These are phyloP conservation scores for Patiria miniata DNA, from an alignment of 35 echinoderm and acorn worm species.

Conservation along the genomic window DNA sequence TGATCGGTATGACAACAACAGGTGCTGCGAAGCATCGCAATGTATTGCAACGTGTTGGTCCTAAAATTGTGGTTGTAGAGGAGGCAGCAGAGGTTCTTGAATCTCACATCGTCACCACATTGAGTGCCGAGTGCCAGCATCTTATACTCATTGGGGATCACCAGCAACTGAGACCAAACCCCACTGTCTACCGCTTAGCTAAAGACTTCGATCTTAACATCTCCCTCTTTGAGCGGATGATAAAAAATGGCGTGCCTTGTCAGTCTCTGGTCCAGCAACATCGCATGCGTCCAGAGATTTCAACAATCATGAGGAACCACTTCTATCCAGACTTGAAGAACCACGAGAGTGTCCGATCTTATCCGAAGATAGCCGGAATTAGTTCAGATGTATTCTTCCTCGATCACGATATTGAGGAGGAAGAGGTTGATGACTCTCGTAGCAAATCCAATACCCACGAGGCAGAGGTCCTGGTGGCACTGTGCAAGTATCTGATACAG, in stretches of 20 bases:
- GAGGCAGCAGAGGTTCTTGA: slow-evolving; percentile 97
- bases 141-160: slow-evolving; percentile 92
- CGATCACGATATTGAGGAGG: slow-evolving; percentile 63
- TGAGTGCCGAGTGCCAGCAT: slow-evolving; percentile 84
- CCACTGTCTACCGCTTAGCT: slow-evolving; percentile 80
- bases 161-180: slow-evolving; percentile 92
- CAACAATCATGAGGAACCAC: slow-evolving; percentile 59
- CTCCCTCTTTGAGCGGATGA: slow-evolving; percentile 87
- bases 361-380: slow-evolving; percentile 66
- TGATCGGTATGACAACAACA: slow-evolving; percentile 90
- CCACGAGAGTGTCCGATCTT: slow-evolving; percentile 39
- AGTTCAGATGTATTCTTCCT: slow-evolving; percentile 71
- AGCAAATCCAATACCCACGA: slow-evolving; percentile 78
- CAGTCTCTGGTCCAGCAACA: slow-evolving; percentile 67
- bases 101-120: slow-evolving; percentile 76
- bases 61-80: slow-evolving; percentile 84
- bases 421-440: slow-evolving; percentile 53
- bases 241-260: slow-evolving; percentile 69
- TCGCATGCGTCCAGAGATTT: slow-evolving; percentile 89
- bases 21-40: slow-evolving; percentile 12
- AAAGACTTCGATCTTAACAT: slow-evolving; percentile 71
- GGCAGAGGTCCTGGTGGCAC: slow-evolving; percentile 57
- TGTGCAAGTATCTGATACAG: slow-evolving; percentile 79
- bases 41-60: slow-evolving; percentile 34
- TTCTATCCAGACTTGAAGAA: slow-evolving; percentile 77